Evolutionary conservation across 2,113 vertebrate genomes (phyloP).

Genomic region (Syrmaticus mikado): DNA sequence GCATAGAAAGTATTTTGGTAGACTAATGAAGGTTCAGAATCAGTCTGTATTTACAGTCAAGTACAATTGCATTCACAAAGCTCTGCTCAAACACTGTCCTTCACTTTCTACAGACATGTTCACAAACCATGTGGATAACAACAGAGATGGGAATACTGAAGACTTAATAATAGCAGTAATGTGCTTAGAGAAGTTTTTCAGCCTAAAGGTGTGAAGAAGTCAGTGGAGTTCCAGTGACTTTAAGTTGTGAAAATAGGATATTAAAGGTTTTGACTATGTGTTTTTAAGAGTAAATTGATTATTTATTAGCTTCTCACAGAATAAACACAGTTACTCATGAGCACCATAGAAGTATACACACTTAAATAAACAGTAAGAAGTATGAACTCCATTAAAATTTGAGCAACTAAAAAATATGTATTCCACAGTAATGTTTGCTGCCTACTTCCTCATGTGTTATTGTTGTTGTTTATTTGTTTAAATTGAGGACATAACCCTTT

Average conservation of each 20-base stretch:
- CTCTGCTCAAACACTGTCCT: not conserved
- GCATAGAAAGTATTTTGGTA: not conserved
- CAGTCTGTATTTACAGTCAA: not conserved
- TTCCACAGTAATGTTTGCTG: not conserved
- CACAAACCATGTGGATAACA: not conserved
- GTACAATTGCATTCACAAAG: not conserved
- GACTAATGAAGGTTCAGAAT: not conserved
- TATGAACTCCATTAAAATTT: not conserved
- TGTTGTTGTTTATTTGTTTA: no score
- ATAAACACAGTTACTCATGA: not conserved
- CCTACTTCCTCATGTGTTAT: not conserved
- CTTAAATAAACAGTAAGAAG: not conserved
- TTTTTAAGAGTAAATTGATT: not conserved
- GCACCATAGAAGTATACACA: not conserved
- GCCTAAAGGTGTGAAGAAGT: not conserved
- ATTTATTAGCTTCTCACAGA: not conserved
- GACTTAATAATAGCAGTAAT: not conserved
- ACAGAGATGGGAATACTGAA: not conserved
- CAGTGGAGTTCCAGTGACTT: not conserved
- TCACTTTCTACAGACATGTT: not conserved
- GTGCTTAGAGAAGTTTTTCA: not conserved
- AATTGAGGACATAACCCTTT: not conserved
- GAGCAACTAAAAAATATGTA: not conserved
- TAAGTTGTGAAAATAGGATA: not conserved
- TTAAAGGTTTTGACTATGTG: not conserved